phyloP scores from a whole-genome alignment of 2,888 invertebrate genomes.

The Seira musarum region DNA sequence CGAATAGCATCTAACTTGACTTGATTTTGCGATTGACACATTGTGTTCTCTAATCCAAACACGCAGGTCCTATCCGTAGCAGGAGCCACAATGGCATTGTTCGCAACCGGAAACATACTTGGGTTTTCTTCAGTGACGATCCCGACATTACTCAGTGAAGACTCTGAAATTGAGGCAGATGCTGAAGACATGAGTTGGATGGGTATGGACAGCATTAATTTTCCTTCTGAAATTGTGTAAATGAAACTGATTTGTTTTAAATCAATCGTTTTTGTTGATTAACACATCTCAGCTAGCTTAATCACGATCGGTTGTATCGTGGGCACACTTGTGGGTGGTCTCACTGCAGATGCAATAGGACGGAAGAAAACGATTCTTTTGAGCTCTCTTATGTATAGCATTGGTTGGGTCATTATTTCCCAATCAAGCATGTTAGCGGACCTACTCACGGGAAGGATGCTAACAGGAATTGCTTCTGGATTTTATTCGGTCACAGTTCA shows the following conservation, averaged over 20 bases:
- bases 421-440: constrained; percentile 63
- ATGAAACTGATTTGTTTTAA: neutral
- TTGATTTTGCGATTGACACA: neutral
- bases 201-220: constrained; percentile 44
- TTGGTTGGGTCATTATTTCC: constrained; percentile 68
- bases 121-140: constrained; percentile 67
- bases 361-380: constrained; percentile 67
- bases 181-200: constrained; percentile 67
- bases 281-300: constrained; percentile 59
- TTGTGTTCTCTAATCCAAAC: neutral
- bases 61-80: constrained; percentile 66
- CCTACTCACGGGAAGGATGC: constrained; percentile 65
- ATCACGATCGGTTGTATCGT: constrained; percentile 66
- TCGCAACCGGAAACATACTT: constrained; percentile 68
- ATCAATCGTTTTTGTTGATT: neutral
- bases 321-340: constrained; percentile 64
- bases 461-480: constrained; percentile 68
- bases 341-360: constrained; percentile 66
- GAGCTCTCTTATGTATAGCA: constrained; percentile 63
- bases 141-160: constrained; percentile 58
- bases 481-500: constrained; percentile 68
- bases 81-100: constrained; percentile 63
- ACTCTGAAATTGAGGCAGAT: constrained; percentile 61
- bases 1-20: neutral
- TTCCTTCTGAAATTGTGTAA: neutral